Evolutionary conservation across 1,140 invertebrate genomes (phyloP), one percentile per base, ranked within the genome.

Genomic region (Zaprionus africanus): DNA sequence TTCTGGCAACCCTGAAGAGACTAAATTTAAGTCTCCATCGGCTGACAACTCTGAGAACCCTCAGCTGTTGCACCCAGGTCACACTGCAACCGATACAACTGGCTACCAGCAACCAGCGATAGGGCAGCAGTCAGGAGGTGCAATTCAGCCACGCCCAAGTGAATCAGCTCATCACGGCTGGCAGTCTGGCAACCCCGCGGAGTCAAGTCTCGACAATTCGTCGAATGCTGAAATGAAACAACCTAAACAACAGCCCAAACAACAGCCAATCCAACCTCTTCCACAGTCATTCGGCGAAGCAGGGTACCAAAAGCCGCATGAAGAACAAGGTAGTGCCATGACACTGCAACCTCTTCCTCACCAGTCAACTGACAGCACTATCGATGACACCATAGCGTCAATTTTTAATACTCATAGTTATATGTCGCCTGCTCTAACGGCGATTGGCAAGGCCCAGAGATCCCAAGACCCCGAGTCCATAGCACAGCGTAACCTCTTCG

Each of bases 341-440:
- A 56, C 67, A 12, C 54, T 78, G 4, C 67, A 81, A 17, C 54
- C 74, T 9, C 15, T n/a, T 11, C 61, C 60, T 43, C 41, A 15
- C 1, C 46, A 34, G 13, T 6, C 38, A 19, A 38, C 11, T 7
- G 54, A 67, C 4, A 24, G 5, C 9, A 34, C 22, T 31, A 46
- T 51, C 24, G 69, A 75, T 1, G 68, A 70, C 26, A 68, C 56
- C 13, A 56, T 88, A n/a, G 34, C 28, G 0, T 43, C 76, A 4
- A 77, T 87, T 13, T 87, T 87, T 19, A 83, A 75, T 5, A 88
- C 80, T 6, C 46, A 77, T 0, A 67, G 73, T 1, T 85, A 64
- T 19, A 4, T 79, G n/a, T 58, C 76, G 3, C 53, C 79, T 1
- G 34, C 17, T 5, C 41, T 76, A 7, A 46, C 1, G 1, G 36